These are phyloP conservation scores for Pyrrhia umbra DNA, from an alignment of 2,888 invertebrate genomes.

Conservation along the genomic window DNA sequence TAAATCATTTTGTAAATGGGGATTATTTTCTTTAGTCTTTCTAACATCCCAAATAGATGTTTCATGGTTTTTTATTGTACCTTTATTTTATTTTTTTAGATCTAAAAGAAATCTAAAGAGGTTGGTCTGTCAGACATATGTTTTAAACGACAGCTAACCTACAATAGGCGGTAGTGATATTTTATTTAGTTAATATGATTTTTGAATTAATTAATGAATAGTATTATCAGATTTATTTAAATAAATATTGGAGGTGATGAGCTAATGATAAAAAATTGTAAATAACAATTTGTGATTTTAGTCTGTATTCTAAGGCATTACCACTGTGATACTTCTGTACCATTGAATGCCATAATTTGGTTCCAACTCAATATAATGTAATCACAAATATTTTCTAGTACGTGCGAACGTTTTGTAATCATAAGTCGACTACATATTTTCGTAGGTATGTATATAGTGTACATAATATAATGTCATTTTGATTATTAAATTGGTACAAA, in stretches of 20 bases:
- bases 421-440: conserved; percentile 67
- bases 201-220: conserved; percentile 57
- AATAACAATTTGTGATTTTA: conserved; percentile 60
- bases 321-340: conserved; percentile 77
- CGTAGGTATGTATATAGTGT: conserved; percentile 77
- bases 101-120: conserved; percentile 55
- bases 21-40: conserved; percentile 51
- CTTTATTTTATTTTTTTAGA: conserved; percentile 59
- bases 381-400: conserved; percentile 58
- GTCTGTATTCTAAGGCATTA: conserved; percentile 62
- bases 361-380: conserved; percentile 48
- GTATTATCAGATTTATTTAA: conserved; percentile 60
- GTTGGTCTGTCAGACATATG: conserved; percentile 78
- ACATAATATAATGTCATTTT: conserved; percentile 68
- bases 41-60: conserved; percentile 43
- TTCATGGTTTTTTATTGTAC: conserved; percentile 52
- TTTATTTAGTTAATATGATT: conserved; percentile 57
- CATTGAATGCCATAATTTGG: conserved; percentile 68
- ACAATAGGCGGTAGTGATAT: conserved; percentile 53
- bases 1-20: conserved; percentile 51
- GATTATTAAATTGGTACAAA: conserved; percentile 64
- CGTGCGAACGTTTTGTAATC: conserved; percentile 60
- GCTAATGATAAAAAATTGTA: conserved; percentile 56
- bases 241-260: conserved; percentile 52
- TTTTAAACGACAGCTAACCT: conserved; percentile 76